Percentiles rank a stretch among this genome's conserved stretches.
Conservation (phyloP, 1,140 invertebrate species). For the Drosophila micromelanica region DNA sequence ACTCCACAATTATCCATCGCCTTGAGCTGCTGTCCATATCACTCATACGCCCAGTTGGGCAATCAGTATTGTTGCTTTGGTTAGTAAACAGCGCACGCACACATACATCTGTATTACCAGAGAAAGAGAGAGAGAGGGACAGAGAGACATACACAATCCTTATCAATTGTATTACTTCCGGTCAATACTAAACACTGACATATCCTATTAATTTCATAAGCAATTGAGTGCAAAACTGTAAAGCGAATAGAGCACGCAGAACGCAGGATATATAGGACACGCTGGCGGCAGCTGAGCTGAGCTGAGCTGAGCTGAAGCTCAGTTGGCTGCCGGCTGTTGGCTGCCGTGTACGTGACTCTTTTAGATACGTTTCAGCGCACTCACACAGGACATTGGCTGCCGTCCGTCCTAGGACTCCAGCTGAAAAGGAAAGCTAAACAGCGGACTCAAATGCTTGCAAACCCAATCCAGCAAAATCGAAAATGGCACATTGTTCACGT, state of each 20-base stretch:
- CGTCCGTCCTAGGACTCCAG: conserved; percentile 19
- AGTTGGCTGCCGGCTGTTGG: conserved; percentile 31
- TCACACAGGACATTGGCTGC: conserved; percentile 64
- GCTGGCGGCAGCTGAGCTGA: neutral
- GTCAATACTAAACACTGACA: conserved; percentile 84
- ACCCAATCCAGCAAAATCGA: conserved; percentile 58
- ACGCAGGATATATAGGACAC: conserved; percentile 8
- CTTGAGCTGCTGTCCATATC: conserved; percentile 60
- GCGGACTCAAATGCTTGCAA: conserved; percentile 18
- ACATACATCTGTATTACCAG: conserved; percentile 4
- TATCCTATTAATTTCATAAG: conserved; percentile 84
- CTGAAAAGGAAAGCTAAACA: conserved; percentile 35
- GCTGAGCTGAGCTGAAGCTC: conserved; percentile 3
- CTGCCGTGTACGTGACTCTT: conserved; percentile 74
- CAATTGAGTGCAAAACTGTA: conserved; percentile 84
- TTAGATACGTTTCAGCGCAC: conserved; percentile 74
- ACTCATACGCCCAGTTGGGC: conserved; percentile 79
- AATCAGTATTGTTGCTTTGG: conserved; percentile 53
- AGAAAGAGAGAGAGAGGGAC: neutral
- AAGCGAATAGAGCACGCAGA: conserved; percentile 50
- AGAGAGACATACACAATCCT: conserved; percentile 72
- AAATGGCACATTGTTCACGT: conserved; percentile 79
- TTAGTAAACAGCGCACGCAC: conserved; percentile 46
- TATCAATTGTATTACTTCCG: conserved; percentile 84
- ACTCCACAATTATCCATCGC: conserved; percentile 14